These are phyloP conservation scores for Meganola albula DNA, from an alignment of 2,888 invertebrate genomes.

Conservation along the genomic window DNA sequence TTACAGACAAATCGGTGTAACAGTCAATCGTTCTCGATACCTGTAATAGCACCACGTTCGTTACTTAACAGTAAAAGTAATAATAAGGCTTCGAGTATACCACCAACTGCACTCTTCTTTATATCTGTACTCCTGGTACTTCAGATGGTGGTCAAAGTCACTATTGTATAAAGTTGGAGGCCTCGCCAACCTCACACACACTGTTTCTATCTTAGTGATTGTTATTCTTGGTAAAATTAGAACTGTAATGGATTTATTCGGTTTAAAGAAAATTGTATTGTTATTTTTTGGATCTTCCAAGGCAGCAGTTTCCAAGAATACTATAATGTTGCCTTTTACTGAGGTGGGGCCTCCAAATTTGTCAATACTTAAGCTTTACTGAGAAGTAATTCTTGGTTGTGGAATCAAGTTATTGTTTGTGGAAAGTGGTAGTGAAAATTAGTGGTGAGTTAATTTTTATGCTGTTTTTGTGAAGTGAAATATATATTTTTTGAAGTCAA, in stretches of 20 bases:
- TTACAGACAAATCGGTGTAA: conserved; percentile 64
- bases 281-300: too few species aligned
- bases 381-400: too few species aligned
- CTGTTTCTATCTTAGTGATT: too few species aligned
- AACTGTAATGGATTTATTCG: too few species aligned
- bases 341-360: too few species aligned
- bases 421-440: conserved; percentile 21
- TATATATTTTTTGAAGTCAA: conserved; percentile 21
- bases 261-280: too few species aligned
- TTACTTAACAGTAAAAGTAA: conserved; percentile 25
- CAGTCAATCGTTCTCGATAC: conserved; percentile 57
- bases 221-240: too few species aligned
- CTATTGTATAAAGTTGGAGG: conserved; percentile 38
- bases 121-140: conserved; percentile 58
- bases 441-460: conserved; percentile 20
- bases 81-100: conserved; percentile 31
- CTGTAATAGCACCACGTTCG: conserved; percentile 33
- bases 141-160: conserved; percentile 63
- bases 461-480: conserved; percentile 27
- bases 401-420: conserved; percentile 14
- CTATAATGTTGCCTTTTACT: too few species aligned
- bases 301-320: too few species aligned
- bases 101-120: conserved; percentile 56
- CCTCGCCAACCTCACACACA: conserved; percentile 7
- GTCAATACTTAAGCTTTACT: too few species aligned